phyloP scores from a whole-genome alignment of 2,797 vertebrate species.

The Euphonia xanthogaster region DNA sequence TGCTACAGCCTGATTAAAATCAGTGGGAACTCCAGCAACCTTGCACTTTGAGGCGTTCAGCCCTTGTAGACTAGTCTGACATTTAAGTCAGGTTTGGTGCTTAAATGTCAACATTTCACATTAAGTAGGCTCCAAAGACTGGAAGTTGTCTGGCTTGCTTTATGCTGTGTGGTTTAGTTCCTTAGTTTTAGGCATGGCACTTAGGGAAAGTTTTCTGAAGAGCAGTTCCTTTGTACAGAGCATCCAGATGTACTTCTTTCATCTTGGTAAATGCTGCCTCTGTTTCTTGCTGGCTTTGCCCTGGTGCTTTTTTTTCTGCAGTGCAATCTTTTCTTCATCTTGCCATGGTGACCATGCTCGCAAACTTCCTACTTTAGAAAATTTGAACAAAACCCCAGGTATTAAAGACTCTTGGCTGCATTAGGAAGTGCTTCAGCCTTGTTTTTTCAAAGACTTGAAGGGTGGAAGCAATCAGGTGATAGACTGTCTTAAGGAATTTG shows the following conservation, averaged over 20 bases:
- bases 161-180: background rate
- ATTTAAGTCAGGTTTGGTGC: slow-evolving; percentile 17
- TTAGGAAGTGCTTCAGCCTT: background rate
- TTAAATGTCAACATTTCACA: slow-evolving; percentile 48
- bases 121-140: background rate
- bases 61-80: slow-evolving; percentile 37
- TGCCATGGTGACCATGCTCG: slow-evolving; percentile 1
- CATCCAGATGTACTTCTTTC: background rate
- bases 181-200: background rate
- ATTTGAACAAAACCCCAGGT: slow-evolving; percentile 1
- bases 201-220: background rate
- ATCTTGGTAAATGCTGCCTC: background rate
- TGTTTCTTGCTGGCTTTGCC: background rate
- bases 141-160: background rate
- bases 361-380: slow-evolving; percentile 30
- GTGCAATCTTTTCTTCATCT: background rate
- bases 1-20: slow-evolving; percentile 41
- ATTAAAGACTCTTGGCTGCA: background rate
- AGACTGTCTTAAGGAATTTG: background rate
- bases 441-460: background rate
- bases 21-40: slow-evolving; percentile 23
- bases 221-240: background rate
- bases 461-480: background rate
- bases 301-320: background rate
- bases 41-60: background rate